phyloP scores from a whole-genome alignment of 2,888 invertebrate species.

The Prionchulus punctatus region DNA sequence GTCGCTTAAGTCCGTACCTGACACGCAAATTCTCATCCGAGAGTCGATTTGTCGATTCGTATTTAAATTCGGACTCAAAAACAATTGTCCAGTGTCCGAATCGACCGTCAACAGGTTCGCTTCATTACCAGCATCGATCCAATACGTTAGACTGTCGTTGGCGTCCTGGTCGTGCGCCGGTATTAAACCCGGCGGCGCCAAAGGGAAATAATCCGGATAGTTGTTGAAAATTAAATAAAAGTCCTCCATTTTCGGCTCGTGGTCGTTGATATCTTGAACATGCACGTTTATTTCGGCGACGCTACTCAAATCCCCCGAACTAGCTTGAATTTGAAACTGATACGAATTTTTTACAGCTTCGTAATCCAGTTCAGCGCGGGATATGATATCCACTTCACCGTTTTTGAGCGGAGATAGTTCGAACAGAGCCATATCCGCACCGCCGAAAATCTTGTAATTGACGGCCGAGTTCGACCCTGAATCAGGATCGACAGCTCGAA shows the following conservation, averaged over 20 bases:
- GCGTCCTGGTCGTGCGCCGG: constrained; percentile 90
- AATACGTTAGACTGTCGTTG: constrained; percentile 44
- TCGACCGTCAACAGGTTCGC: constrained; percentile 66
- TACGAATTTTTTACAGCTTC: constrained; percentile 81
- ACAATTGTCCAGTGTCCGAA: constrained; percentile 62
- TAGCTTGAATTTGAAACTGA: constrained; percentile 66
- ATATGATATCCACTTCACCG: constrained; percentile 64
- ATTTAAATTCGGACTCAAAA: constrained; percentile 73
- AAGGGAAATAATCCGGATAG: constrained; percentile 77
- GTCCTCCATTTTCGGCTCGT: constrained; percentile 73
- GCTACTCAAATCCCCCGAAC: constrained; percentile 25
- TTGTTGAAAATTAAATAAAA: constrained; percentile 85
- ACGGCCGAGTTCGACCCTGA: constrained; percentile 77
- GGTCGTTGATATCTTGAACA: constrained; percentile 53
- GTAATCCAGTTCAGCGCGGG: constrained; percentile 79
- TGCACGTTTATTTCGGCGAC: constrained; percentile 24
- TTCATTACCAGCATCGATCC: constrained; percentile 8
- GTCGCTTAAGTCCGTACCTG: no score
- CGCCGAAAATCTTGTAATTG: constrained; percentile 82
- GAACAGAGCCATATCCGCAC: constrained; percentile 47
- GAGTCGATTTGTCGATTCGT: constrained; percentile 86
- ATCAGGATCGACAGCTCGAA: constrained; percentile 76
- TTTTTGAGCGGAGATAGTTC: constrained; percentile 10
- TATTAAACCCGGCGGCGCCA: constrained; percentile 71
- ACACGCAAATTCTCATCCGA: constrained; percentile 78